Base-by-base conservation (phyloP, 1,140 invertebrate genomes). In the Bombus ignitus region DNA sequence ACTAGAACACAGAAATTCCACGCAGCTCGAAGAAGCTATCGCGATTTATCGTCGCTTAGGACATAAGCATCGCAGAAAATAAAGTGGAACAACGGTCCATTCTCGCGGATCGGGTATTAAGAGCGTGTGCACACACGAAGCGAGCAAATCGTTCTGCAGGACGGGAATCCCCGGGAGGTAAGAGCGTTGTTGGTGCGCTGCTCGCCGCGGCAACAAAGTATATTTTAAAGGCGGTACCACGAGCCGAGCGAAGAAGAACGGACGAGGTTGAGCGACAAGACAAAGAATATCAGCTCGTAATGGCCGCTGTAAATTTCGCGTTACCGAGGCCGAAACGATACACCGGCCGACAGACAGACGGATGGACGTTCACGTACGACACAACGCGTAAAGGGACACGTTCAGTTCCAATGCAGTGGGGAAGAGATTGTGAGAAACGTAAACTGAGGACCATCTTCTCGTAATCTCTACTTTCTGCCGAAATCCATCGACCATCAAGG, bases 211-310 rank as follows among this genome's bases (percentile, higher is more conserved):
- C 72, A 87, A 87, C 87, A 81, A 85, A 88, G 53, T 79, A 65
- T 68, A 77, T 85, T 75, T 82, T 57, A 78, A 65, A 72, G 78
- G 59, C 73, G 59, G 39, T 57, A 47, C 65, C 28, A 62, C 59
- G 39, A 65, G 18, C 59, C 35, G 74, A 74, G 32, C 59, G 76
- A 70, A 32, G 57, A 71, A 32, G 53, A 66, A 71, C 15, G 77
- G 37, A 77, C 80, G 80, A 81, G 77, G 74, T 91, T 91, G 91
- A 93, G 90, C 89, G 91, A 94, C 92, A 92, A 94, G 92, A 94
- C 93, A 94, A 94, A 94, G 92, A 92, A 94, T 93, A 92, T 93
- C 91, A 90, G 88, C 81, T 87, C 85, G 88, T 94, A 94, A 94
- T 94, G 91, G 90, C 89, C 79, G 92, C 87, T 92, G 92, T 93